These are phyloP conservation scores for Drosophila kambysellisi DNA, from an alignment of 2,888 invertebrate genomes.

Conservation along the genomic window DNA sequence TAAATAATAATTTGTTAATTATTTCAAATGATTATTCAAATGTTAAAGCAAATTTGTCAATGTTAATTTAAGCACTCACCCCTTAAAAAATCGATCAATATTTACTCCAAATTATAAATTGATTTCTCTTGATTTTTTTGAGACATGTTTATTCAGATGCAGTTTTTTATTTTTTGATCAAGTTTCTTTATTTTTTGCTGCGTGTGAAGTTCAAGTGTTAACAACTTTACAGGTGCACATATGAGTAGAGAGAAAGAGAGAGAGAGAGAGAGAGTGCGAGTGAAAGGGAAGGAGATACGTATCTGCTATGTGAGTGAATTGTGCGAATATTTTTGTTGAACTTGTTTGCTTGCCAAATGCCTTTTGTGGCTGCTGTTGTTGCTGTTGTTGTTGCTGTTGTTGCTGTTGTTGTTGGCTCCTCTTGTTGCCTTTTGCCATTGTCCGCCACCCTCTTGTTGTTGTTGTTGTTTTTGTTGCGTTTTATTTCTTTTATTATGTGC, in stretches of 20 bases:
- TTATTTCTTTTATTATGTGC: constrained; percentile 81
- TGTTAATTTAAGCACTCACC: background rate
- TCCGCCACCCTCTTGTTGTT: constrained; percentile 45
- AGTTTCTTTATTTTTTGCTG: constrained; percentile 2
- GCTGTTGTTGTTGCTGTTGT: constrained; percentile 32
- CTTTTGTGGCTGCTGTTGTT: constrained; percentile 41
- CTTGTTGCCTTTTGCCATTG: constrained; percentile 60
- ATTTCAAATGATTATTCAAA: background rate
- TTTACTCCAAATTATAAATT: background rate
- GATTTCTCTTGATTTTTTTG: background rate
- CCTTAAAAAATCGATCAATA: background rate
- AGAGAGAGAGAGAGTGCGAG: constrained; percentile 2
- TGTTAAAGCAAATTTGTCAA: background rate
- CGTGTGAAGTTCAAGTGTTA: constrained; percentile 22
- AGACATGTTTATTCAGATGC: background rate
- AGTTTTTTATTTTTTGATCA: background rate
- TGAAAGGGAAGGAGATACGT: constrained; percentile 9
- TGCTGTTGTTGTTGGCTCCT: constrained; percentile 48
- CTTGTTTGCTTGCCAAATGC: constrained; percentile 65
- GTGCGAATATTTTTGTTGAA: constrained; percentile 63
- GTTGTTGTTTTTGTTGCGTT: constrained; percentile 71
- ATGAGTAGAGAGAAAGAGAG: constrained; percentile 8
- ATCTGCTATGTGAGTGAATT: constrained; percentile 43
- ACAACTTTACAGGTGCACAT: constrained; percentile 45
- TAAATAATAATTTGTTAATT: background rate